Evolutionary conservation across 2,113 vertebrate genomes (phyloP), one percentile per base, ranked within the genome.

Genomic region (Bubo bubo): DNA sequence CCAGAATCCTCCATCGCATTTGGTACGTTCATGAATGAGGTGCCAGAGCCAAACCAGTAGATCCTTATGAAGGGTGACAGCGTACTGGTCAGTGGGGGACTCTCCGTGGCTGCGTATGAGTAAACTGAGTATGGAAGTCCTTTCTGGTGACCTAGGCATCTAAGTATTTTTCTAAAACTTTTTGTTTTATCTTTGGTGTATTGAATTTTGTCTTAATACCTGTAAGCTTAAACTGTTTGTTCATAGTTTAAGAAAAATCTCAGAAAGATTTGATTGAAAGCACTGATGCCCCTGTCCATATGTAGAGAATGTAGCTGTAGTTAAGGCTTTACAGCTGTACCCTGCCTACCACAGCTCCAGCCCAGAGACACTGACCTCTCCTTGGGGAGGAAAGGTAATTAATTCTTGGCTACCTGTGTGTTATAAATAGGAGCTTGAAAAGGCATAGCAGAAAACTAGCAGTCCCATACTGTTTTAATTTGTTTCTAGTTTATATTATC

Each of bases 251-350:
- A 79, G 20, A 37, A 63, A 62, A 64, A 52, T 11, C 8, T 15
- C 15, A 21, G 14, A 9, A 62, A 47, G 13, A 2, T 30, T 77
- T 76, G 18, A 4, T 34, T 49, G 56, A 27, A 39, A 17, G 35
- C 11, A 4, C n/a, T 21, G 47, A 14, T 17, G 9, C 4, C 20
- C 14, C 4, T 2, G 1, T 12, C 30, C 45, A 1, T 4, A 2
- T 3, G 10, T n/a, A 67, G 60, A 22, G 53, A 43, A 4, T 10
- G 10, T 28, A 26, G 6, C 23, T 68, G 35, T 20, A 28, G 39
- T 72, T 92, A 17, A 16, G 49, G 30, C 53, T 70, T 56, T 50
- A 13, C 21, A 35, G 30, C 47, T 56, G 47, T 47, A 4, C 34
- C 8, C 20, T 92, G 19, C 77, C 20, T 22, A 3, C 35, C 24